These are phyloP conservation scores for Axis porcinus DNA, from an alignment of 2,113 vertebrate species.

Conservation along the genomic window DNA sequence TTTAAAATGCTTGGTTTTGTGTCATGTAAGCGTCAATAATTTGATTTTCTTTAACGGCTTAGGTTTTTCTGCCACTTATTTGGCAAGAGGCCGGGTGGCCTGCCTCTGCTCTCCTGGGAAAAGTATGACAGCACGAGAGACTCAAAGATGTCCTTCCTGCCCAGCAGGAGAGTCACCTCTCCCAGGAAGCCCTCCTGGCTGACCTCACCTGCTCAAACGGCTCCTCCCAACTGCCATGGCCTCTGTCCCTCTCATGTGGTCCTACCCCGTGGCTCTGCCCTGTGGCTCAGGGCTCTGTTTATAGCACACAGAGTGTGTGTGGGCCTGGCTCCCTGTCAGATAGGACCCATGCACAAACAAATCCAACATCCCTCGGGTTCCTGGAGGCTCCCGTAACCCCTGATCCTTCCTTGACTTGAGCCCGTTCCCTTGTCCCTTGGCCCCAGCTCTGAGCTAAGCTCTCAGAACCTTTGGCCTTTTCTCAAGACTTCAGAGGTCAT, in stretches of 20 bases:
- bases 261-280: background rate
- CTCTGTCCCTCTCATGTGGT: background rate
- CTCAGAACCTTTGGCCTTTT: background rate
- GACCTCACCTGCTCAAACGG: background rate
- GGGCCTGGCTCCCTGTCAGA: background rate
- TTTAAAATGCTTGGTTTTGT: background rate
- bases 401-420: background rate
- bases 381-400: background rate
- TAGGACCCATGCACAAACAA: fast-evolving
- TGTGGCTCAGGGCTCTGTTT: background rate
- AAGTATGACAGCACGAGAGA: background rate
- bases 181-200: background rate
- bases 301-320: background rate
- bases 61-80: background rate
- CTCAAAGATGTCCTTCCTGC: background rate
- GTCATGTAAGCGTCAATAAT: too few species aligned
- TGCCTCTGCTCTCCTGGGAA: background rate
- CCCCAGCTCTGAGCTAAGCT: too few species aligned
- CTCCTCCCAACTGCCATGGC: background rate
- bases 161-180: background rate
- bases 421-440: fast-evolving
- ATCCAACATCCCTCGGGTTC: background rate
- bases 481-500: fast-evolving
- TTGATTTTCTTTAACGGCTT: background rate
- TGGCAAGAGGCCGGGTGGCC: background rate